Conservation (phyloP, 2,888 invertebrate species). For the Limnephilus marmoratus region DNA sequence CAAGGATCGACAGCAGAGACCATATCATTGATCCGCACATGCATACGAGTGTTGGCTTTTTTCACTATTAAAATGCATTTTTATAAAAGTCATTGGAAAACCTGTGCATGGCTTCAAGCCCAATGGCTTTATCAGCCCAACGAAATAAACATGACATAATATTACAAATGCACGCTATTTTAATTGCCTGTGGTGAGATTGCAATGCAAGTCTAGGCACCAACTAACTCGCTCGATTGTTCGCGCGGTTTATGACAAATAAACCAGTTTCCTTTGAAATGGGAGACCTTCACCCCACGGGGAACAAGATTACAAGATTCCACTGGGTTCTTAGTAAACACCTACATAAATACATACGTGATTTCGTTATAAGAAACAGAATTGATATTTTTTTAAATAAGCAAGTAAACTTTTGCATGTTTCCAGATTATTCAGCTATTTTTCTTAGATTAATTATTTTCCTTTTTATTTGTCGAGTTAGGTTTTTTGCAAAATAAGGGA, state of each 20-base stretch:
- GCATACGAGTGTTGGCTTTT: background rate
- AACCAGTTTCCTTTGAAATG: background rate
- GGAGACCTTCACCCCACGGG: background rate
- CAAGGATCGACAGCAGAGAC: constrained; percentile 36
- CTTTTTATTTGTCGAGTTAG: no score
- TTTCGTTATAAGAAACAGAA: background rate
- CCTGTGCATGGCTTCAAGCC: background rate
- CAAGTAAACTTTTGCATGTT: no score
- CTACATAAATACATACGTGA: background rate
- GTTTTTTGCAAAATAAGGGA: no score
- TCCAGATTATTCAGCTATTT: no score
- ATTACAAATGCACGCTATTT: background rate
- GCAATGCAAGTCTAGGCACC: background rate
- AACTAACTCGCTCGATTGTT: background rate
- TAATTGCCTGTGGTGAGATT: background rate
- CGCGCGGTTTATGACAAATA: background rate
- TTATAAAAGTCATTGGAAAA: background rate
- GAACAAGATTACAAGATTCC: no score
- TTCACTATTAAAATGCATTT: no score
- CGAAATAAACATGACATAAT: background rate
- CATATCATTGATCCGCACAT: constrained; percentile 67
- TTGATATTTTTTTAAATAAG: no score
- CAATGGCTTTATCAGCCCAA: background rate
- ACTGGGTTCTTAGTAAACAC: background rate
- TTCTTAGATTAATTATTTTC: no score